These are phyloP conservation scores for Pollimyrus isidori DNA, from an alignment of 2,113 vertebrate genomes.

Conservation along the genomic window DNA sequence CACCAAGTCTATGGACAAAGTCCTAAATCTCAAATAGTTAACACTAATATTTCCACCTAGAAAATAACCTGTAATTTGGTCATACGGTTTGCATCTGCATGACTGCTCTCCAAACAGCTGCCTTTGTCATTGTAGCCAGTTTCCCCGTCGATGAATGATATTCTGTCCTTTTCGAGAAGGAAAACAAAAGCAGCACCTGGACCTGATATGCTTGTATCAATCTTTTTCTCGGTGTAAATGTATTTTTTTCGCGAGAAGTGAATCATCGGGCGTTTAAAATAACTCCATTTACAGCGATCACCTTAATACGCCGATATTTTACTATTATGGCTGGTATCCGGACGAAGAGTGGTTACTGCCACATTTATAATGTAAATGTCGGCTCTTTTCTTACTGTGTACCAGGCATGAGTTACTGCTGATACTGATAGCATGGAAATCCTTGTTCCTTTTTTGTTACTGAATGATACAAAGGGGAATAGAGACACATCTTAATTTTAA, in stretches of 20 bases:
- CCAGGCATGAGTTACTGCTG: conserved; percentile 1
- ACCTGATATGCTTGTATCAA: not conserved
- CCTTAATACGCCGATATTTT: not conserved
- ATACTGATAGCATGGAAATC: not conserved
- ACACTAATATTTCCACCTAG: not conserved
- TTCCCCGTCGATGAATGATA: not conserved
- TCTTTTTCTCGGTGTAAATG: not conserved
- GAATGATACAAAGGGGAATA: not conserved
- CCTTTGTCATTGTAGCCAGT: no score
- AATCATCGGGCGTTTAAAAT: not conserved
- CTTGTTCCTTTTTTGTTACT: not conserved
- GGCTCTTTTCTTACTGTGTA: not conserved
- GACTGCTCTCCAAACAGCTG: not conserved
- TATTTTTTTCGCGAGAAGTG: not conserved
- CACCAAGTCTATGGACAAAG: conserved; percentile 48
- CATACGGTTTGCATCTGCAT: not conserved
- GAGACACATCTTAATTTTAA: not conserved
- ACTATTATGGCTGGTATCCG: not conserved
- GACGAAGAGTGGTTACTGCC: not conserved
- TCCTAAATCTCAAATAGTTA: not conserved
- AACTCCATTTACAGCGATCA: not conserved
- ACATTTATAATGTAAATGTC: not conserved
- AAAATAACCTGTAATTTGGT: not conserved
- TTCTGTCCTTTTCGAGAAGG: not conserved
- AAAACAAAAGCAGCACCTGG: not conserved